Base-by-base conservation (phyloP, 2,797 vertebrate species). In the Pagetopsis macropterus region DNA sequence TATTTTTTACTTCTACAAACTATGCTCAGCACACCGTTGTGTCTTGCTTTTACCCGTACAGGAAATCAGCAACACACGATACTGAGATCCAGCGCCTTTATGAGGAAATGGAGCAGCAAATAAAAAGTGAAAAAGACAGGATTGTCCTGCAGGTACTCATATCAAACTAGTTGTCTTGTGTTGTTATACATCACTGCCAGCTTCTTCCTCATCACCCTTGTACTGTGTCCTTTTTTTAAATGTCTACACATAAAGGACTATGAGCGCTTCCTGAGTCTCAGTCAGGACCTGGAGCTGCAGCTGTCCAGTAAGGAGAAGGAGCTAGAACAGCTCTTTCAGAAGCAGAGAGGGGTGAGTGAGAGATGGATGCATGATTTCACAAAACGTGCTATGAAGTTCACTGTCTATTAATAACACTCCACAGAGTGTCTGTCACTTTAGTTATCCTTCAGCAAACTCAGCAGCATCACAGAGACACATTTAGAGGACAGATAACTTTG, bases 101-200 rank as follows among this genome's bases (percentile, higher is more conserved):
- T 31, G 96, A 97, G 72, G 98, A 99, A 93, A 99, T 98, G 97
- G 98, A 99, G 68, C 97, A 95, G 65, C 97, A 98, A 82, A 98
- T 99, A 70, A 97, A 96, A 84, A 95, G 75, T 5, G 97, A 99
- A 87, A 96, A 97, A 72, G 96, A 98, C 44, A 91, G 91, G 66
- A 95, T 98, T 84, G 88, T 96, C 14, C 84, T 97, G 76, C 95
- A 98, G 92, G 97, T 97, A 84, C 49, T 14, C 9, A 56, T 31
- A 0, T 41, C 5, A 65, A 55, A 31, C 14, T 33, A 5, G 5
- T 14, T 72, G 23, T 14, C 1, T 31, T 3, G 49, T 49, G 7
- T 56, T 11, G 45, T 41, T 14, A 23, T 17, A 13, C 56, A 31
- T 60, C 46, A n/a, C 3, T 23, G 16, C 10, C n/a, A 71, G 46